Conservation (phyloP, 2,888 invertebrate genomes). For the Sinhomidia bicolor region DNA sequence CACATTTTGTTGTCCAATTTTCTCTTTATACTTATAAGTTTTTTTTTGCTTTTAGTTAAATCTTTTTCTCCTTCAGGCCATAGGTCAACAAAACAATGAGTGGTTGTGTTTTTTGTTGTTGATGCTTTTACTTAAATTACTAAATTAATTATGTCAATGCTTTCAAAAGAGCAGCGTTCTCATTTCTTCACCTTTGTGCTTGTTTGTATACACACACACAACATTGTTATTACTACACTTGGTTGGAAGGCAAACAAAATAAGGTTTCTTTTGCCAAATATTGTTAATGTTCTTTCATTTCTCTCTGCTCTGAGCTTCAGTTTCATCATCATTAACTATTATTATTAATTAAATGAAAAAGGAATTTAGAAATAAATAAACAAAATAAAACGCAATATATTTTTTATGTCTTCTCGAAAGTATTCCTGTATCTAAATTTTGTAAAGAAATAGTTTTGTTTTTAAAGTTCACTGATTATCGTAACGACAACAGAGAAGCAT, state of each 20-base stretch:
- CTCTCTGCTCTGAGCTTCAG: neutral
- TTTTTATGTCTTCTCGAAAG: neutral
- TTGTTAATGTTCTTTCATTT: neutral
- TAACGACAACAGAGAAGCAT: neutral
- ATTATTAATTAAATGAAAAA: no score
- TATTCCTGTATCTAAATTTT: no score
- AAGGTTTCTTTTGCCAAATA: neutral
- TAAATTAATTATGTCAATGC: neutral
- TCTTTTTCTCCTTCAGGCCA: neutral
- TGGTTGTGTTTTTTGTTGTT: neutral
- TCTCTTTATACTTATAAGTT: constrained; percentile 7
- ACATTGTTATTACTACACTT: no score
- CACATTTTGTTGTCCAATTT: constrained; percentile 34
- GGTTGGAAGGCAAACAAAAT: neutral
- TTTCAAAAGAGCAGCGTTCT: neutral
- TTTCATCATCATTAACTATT: constrained; percentile 25
- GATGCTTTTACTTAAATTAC: neutral
- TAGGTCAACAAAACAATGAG: neutral
- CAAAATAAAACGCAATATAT: no score
- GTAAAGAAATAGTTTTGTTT: no score
- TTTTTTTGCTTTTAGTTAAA: neutral
- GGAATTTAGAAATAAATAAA: neutral
- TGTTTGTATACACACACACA: no score
- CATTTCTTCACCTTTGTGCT: neutral
- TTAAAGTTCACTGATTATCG: no score